These are phyloP conservation scores for Microtus oregoni DNA, from an alignment of 2,113 vertebrate species.

Conservation along the genomic window DNA sequence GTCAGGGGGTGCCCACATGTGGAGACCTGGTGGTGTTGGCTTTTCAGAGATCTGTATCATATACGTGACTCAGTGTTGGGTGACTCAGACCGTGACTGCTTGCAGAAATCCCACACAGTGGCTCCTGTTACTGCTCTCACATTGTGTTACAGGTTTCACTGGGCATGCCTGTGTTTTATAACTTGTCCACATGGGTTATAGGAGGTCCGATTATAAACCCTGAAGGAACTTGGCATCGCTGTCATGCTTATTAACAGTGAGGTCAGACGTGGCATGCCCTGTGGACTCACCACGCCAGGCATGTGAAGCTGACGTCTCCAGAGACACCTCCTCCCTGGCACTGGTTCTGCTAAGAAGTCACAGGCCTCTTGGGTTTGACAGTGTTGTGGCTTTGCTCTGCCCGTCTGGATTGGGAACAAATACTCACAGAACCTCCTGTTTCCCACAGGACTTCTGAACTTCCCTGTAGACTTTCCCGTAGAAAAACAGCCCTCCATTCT, in stretches of 20 bases:
- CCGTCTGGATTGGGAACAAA: conserved; percentile 13
- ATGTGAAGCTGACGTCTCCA: background rate
- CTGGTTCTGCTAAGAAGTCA: background rate
- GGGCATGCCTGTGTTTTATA: conserved; percentile 34
- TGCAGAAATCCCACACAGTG: background rate
- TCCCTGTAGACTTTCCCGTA: background rate
- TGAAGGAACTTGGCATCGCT: conserved; percentile 50
- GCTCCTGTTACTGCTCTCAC: conserved; percentile 11
- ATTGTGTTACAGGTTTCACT: background rate
- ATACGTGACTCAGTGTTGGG: conserved; percentile 37
- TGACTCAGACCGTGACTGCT: conserved; percentile 26
- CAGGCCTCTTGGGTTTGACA: background rate
- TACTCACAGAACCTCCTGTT: background rate
- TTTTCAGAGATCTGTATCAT: background rate
- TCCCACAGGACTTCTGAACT: conserved; percentile 6
- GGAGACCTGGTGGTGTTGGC: background rate
- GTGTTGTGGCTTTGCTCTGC: background rate
- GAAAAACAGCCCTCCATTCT: conserved; percentile 6
- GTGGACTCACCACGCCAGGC: background rate
- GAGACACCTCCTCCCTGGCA: conserved; percentile 15
- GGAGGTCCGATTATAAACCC: conserved; percentile 39
- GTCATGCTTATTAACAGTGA: conserved; percentile 12
- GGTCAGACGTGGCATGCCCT: conserved; percentile 26
- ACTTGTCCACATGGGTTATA: background rate
- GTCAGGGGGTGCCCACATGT: background rate